Base-by-base conservation (phyloP, 2,888 invertebrate genomes). In the Philaethria dido region DNA sequence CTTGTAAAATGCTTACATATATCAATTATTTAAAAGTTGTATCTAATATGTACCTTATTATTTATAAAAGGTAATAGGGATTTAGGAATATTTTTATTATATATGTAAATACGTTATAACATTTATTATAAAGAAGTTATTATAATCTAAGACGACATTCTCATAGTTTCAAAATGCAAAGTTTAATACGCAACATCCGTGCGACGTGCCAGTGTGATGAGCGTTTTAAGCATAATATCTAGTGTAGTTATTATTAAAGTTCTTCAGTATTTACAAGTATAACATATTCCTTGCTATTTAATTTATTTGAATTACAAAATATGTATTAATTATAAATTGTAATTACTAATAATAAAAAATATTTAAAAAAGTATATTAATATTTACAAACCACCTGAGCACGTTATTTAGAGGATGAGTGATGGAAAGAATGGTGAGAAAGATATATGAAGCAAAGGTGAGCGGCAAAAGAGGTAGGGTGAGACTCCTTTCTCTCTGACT, bases 121-220 rank as follows among this genome's bases (percentile, higher is more conserved):
- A 52, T 14, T 8, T 2, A 45, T 2, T 39, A 11, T 57, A 39
- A 57, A 42, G 42, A 22, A 2, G 11, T 11, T 55, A 55, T 44
- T 33, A 36, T 22, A 22, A 9, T 22, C 9, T 33, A 63, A 33
- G 48, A 68, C 16, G 67, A 64, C 62, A 18, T 62, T 65, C 59
- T 66, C 64, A 68, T 73, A 68, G 77, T 78, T 81, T 83, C 79
- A 79, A 80, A 83, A 78, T 66, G 69, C 69, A 75, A 64, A 78
- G 76, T 76, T 76, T 76, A 78, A 78, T 79, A 79, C 72, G 72
- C 69, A 63, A 71, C 78, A 80, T 81, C 80, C 80, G 79, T 55
- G 66, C 71, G 69, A 72, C 45, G 20, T 16, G 39, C 1, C 13
- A 39, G 13, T 18, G 54, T 29, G 8, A 55, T 48, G 42, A 50